A percentile compares a stretch with the other conserved stretches of the same genome.
Conservation (phyloP, 2,888 invertebrate species). For the Gasteruption jaculator region DNA sequence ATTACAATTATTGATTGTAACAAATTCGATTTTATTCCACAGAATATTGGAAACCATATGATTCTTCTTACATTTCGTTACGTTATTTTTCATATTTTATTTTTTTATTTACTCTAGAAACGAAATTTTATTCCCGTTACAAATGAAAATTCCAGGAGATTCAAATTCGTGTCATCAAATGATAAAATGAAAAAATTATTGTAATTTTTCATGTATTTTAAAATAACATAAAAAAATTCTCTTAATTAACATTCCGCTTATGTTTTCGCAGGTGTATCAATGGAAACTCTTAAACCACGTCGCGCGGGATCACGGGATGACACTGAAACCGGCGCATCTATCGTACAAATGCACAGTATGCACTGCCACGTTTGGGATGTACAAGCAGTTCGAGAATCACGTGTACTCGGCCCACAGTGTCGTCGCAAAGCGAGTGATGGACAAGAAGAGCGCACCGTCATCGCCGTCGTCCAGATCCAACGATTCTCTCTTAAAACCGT, state of each 20-base stretch:
- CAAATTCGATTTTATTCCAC: too few relatives aligned
- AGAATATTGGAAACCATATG: too few relatives aligned
- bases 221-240: slow-evolving; percentile 4
- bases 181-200: too few relatives aligned
- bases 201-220: background rate
- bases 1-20: too few relatives aligned
- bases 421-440: slow-evolving; percentile 82
- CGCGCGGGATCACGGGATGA: slow-evolving; percentile 86
- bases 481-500: slow-evolving; percentile 70
- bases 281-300: slow-evolving; percentile 92
- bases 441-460: slow-evolving; percentile 62
- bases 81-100: too few relatives aligned
- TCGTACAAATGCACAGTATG: slow-evolving; percentile 95
- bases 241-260: background rate
- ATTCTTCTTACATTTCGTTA: too few relatives aligned
- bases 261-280: slow-evolving; percentile 74
- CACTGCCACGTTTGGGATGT: slow-evolving; percentile 92
- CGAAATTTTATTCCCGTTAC: too few relatives aligned
- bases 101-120: too few relatives aligned
- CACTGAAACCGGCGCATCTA: slow-evolving; percentile 86
- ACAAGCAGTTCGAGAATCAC: slow-evolving; percentile 91
- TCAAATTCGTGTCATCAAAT: too few relatives aligned
- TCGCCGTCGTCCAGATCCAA: slow-evolving; percentile 51
- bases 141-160: too few relatives aligned
- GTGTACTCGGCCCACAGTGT: slow-evolving; percentile 91